Evolutionary conservation across 2,113 vertebrate genomes (phyloP).

Genomic region (Rostratula benghalensis): DNA sequence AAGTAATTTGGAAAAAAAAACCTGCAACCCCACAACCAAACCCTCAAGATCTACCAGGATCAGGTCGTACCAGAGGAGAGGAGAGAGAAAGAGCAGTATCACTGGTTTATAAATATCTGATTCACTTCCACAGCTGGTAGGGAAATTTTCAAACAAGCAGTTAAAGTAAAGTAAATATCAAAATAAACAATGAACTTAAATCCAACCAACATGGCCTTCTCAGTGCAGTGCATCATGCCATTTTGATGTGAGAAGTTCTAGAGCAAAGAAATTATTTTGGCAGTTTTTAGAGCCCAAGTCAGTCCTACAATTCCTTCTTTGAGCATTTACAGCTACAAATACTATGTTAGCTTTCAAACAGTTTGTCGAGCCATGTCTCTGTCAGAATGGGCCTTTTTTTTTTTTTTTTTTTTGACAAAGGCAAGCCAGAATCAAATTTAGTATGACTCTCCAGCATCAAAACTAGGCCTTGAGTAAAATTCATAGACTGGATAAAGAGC

Average conservation of each 20-base stretch:
- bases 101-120: not conserved
- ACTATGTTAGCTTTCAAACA: not conserved
- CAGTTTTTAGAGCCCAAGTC: not conserved
- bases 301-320: not conserved
- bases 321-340: not conserved
- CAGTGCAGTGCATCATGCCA: not conserved
- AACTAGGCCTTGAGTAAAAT: not conserved
- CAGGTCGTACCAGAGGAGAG: not conserved
- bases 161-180: not conserved
- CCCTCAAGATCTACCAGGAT: conserved; percentile 15
- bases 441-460: not conserved
- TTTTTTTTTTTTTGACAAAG: not conserved
- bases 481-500: not conserved
- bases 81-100: not conserved
- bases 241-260: not conserved
- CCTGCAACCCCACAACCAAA: not conserved
- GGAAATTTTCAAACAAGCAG: not conserved
- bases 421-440: not conserved
- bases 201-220: not conserved
- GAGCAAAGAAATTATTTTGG: not conserved
- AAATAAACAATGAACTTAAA: not conserved
- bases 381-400: not conserved
- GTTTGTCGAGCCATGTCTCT: not conserved
- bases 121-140: not conserved
- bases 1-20: conserved; percentile 16